Conservation (phyloP, 2,888 invertebrate species). For the Scaptomyza reducta region DNA sequence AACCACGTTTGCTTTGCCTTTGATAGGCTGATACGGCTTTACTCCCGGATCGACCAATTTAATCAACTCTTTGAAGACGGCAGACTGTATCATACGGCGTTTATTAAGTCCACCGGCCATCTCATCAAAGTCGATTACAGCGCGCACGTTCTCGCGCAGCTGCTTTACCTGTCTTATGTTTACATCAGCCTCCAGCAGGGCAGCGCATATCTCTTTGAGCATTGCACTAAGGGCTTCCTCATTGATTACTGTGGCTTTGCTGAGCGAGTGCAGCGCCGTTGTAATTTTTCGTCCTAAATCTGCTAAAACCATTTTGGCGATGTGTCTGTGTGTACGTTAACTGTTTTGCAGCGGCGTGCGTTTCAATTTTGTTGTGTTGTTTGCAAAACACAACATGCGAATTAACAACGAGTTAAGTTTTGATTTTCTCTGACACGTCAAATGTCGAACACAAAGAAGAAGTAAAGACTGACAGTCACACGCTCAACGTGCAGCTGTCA, state of each 20-base stretch:
- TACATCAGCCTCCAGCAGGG: conserved; percentile 98
- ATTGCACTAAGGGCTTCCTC: conserved; percentile 99
- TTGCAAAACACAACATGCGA: conserved; percentile 53
- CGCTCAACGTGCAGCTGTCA: conserved; percentile 39
- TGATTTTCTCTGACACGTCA: conserved; percentile 61
- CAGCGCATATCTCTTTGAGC: conserved; percentile 99
- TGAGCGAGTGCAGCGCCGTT: conserved; percentile 97
- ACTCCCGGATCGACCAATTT: conserved; percentile 99
- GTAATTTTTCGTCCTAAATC: conserved; percentile 99
- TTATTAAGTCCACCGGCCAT: conserved; percentile 99
- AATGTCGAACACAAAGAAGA: conserved; percentile 39
- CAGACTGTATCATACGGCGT: conserved; percentile 98
- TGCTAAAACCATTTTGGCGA: conserved; percentile 97
- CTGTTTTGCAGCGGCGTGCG: conserved; percentile 42
- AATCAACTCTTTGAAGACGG: conserved; percentile 98
- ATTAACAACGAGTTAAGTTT: conserved; percentile 43
- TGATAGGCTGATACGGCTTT: conserved; percentile 97
- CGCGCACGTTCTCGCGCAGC: conserved; percentile 97
- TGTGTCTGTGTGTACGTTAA: conserved; percentile 30
- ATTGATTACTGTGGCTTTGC: conserved; percentile 99
- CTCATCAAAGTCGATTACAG: conserved; percentile 99
- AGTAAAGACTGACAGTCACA: conserved; percentile 37
- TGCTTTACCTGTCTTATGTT: conserved; percentile 98
- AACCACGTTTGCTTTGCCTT: conserved; percentile 97
- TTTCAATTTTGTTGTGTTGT: conserved; percentile 41